phyloP scores from a whole-genome alignment of 2,888 invertebrate genomes.

The Meliscaeva auricollis region DNA sequence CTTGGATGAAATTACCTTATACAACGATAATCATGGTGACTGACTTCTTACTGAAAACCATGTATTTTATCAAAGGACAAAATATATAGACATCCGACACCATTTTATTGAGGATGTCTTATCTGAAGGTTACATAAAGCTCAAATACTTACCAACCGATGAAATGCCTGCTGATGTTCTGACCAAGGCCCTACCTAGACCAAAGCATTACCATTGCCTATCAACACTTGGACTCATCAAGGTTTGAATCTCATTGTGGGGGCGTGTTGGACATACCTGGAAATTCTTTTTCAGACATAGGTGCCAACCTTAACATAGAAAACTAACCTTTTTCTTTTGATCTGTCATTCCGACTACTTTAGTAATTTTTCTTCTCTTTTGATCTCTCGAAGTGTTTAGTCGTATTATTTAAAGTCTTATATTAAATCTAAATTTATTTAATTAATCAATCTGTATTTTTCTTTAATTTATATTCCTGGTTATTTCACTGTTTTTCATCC shows the following conservation, averaged over 20 bases:
- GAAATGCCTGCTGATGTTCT: conserved; percentile 30
- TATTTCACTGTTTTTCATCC: too few relatives aligned
- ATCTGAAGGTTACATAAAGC: conserved; percentile 11
- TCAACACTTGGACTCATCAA: conserved; percentile 42
- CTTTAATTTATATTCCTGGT: too few relatives aligned
- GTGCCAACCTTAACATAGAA: too few relatives aligned
- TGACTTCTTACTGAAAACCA: conserved; percentile 35
- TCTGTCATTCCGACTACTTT: too few relatives aligned
- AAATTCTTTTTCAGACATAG: too few relatives aligned
- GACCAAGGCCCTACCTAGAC: conserved; percentile 25
- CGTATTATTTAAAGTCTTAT: too few relatives aligned
- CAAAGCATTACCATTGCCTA: conserved; percentile 62
- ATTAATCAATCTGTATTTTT: too few relatives aligned
- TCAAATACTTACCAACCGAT: conserved; percentile 12
- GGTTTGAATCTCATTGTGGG: not conserved
- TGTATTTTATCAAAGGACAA: conserved; percentile 27
- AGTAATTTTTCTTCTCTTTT: too few relatives aligned
- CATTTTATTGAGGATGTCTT: conserved; percentile 36
- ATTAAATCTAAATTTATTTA: too few relatives aligned
- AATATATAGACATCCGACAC: conserved; percentile 26
- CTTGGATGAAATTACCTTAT: conserved; percentile 27
- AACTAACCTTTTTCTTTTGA: too few relatives aligned
- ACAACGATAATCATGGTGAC: conserved; percentile 41
- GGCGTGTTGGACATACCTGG: too few relatives aligned
- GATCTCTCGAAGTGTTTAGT: too few relatives aligned